Percentiles rank a stretch among this genome's conserved stretches.
Conservation (phyloP, 2,797 vertebrate genomes). For the Apodemus agrarius region DNA sequence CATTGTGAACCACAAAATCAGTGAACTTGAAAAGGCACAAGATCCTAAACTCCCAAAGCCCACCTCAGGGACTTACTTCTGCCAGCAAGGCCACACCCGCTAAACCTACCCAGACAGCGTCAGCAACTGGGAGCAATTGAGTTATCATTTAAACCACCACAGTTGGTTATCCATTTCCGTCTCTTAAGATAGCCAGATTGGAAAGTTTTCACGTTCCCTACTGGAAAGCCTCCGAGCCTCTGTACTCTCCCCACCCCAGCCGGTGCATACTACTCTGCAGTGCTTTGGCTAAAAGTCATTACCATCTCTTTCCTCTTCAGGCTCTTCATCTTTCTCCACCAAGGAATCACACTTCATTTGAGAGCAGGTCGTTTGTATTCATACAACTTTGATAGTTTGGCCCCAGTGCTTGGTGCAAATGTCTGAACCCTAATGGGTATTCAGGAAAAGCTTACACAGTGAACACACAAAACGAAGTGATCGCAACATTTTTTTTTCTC, state of each 20-base stretch:
- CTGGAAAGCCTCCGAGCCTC: background rate
- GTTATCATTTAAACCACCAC: background rate
- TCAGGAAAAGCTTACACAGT: background rate
- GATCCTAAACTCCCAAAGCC: background rate
- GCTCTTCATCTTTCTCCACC: background rate
- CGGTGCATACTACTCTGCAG: accelerated
- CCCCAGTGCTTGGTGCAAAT: background rate
- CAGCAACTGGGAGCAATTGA: too few relatives aligned
- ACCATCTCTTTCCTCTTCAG: accelerated
- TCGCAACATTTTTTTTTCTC: slow-evolving; percentile 24
- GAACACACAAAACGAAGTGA: slow-evolving; percentile 33
- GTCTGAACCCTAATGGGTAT: background rate
- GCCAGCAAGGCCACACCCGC: background rate
- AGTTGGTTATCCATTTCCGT: background rate
- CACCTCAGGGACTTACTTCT: background rate
- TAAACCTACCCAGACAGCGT: background rate
- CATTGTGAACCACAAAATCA: background rate
- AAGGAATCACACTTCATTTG: background rate
- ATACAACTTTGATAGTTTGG: background rate
- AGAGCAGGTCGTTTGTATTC: background rate
- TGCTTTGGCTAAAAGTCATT: accelerated
- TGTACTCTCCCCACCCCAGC: accelerated
- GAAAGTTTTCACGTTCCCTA: background rate
- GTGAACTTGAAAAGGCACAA: background rate
- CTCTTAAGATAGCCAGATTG: background rate